phyloP scores from a whole-genome alignment of 2,113 vertebrate genomes.

The Pituophis catenifer region DNA sequence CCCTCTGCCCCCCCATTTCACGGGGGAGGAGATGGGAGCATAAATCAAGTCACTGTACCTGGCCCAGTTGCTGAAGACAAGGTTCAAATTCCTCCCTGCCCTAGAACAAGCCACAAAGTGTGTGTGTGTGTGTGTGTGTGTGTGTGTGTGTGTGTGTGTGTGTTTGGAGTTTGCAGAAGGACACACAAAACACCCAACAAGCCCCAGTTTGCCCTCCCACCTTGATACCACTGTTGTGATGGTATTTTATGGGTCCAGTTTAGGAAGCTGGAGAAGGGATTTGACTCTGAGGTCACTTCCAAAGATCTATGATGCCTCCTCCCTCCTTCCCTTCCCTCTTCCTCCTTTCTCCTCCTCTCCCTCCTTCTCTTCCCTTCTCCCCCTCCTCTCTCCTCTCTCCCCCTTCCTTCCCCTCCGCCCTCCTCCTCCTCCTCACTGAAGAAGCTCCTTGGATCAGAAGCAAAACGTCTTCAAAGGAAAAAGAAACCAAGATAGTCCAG shows the following conservation, averaged over 20 bases:
- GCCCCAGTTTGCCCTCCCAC: background rate
- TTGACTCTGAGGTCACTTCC: background rate
- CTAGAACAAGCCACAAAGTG: fast-evolving
- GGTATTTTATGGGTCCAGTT: background rate
- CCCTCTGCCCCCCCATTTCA: background rate
- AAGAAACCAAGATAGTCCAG: no score
- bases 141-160: no score
- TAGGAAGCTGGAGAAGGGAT: background rate
- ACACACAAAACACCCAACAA: background rate
- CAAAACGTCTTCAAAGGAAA: no score
- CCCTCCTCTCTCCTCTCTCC: no score
- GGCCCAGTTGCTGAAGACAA: background rate
- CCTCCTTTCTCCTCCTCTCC: no score
- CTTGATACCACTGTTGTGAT: background rate
- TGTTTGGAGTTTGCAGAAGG: background rate
- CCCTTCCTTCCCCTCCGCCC: no score
- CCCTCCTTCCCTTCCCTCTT: no score
- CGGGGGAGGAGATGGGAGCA: background rate
- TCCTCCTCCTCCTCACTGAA: no score
- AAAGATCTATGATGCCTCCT: background rate
- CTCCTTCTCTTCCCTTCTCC: fast-evolving
- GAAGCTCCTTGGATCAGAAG: no score
- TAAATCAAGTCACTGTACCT: background rate
- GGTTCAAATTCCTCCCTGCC: background rate
- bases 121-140: no score